phyloP scores from a whole-genome alignment of 2,797 vertebrate species.

The Anas georgica region DNA sequence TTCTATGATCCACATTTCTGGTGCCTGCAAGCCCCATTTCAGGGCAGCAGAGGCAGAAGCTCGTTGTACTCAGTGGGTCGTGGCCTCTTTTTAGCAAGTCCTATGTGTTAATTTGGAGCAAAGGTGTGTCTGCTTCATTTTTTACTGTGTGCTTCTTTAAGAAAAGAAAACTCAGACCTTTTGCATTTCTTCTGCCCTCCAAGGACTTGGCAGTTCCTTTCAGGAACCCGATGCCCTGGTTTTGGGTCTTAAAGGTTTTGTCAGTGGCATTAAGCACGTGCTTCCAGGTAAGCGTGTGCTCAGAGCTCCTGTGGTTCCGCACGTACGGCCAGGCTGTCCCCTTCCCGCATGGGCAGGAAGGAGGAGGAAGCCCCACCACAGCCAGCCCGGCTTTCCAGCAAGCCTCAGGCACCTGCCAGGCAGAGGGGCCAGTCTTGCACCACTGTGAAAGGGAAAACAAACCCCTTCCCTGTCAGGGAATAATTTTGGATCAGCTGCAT shows the following conservation, averaged over 20 bases:
- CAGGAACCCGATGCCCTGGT: not conserved
- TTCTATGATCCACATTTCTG: not conserved
- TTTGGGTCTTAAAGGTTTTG: not conserved
- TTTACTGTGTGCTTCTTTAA: not conserved
- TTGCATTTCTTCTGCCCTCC: not conserved
- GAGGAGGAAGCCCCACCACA: not conserved
- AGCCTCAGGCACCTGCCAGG: not conserved
- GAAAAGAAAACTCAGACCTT: not conserved
- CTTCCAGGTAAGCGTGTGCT: not conserved
- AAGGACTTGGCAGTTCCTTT: not conserved
- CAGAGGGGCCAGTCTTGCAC: not conserved
- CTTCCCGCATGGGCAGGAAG: not conserved
- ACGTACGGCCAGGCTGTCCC: not conserved
- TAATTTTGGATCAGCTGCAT: not conserved
- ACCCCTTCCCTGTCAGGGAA: not conserved
- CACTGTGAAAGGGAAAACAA: not conserved
- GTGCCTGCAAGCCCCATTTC: accelerated
- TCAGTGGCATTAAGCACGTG: not conserved
- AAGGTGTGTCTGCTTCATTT: not conserved
- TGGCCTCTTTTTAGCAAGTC: not conserved
- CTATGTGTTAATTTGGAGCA: not conserved
- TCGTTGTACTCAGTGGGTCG: not conserved
- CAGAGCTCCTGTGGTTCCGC: not conserved
- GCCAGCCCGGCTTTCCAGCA: not conserved
- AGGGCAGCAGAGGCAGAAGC: not conserved